Evolutionary conservation across 2,888 invertebrate species (phyloP), one percentile per base, ranked within the genome.

Genomic region (Autographa gamma): DNA sequence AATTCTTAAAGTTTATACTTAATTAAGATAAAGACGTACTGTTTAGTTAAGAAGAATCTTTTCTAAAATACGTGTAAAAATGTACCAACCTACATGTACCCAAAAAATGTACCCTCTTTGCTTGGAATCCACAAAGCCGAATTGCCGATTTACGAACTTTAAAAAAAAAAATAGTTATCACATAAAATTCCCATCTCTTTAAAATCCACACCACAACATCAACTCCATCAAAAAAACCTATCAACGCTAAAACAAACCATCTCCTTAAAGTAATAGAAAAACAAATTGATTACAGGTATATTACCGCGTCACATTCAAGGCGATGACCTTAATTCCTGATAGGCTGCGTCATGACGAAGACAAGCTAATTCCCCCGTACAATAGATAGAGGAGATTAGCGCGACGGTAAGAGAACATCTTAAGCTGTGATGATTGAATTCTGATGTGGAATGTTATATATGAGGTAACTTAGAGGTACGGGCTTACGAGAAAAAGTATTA

Each of bases 241-340:
- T 13, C 9, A 52, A n/a, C 8, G 6, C 3, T 7, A 18, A 2
- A 13, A 25, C 1, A 13, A 56, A 19, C 25, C 25, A 13, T 19
- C 19, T 56, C 54, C 13, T 66, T 58, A 31, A 19, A 6, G n/a
- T 6, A 60, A 75, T 66, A 59, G 64, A 19, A 34, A 63, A 64
- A 38, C 58, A 38, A 77, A 81, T 77, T 72, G 58, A 77, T 77
- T 77, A 77, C 5, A 32, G 67, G 63, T 67, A 60, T 41, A 77
- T 77, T 70, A 68, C 5, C 32, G 19, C 32, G 25, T 72, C 25
- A 68, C 58, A 65, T 71, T 63, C 66, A 48, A 14, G 8, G 8
- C 8, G 0, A 11, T 16, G 19, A 25, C 84, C 84, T 74, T 76
- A 78, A 81, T 79, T 63, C 72, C 76, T 54, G 66, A 52, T 69